Percentiles rank a stretch among this genome's conserved stretches.
Conservation (phyloP, 1,140 invertebrate species). For the Charaxes varanes region DNA sequence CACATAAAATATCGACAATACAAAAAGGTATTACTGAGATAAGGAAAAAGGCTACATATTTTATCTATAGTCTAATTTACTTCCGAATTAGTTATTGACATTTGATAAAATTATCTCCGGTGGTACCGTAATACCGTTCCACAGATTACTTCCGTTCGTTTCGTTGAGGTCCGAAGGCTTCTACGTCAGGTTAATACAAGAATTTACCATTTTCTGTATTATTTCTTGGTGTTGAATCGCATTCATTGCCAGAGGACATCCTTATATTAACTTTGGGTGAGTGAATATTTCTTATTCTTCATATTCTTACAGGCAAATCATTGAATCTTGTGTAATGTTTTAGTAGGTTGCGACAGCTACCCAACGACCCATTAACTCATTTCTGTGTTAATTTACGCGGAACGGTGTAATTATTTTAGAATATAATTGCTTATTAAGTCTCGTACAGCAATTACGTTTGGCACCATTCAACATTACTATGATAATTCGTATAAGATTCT, state of each 20-base stretch:
- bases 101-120: not conserved
- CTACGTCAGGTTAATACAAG: constrained; percentile 2
- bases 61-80: too few relatives aligned
- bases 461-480: too few relatives aligned
- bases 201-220: not conserved
- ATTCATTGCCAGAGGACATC: not conserved
- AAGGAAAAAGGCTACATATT: too few relatives aligned
- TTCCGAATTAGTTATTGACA: too few relatives aligned
- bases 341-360: constrained; percentile 3
- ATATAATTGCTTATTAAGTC: too few relatives aligned
- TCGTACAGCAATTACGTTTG: too few relatives aligned
- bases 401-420: constrained; percentile 5
- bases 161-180: not conserved
- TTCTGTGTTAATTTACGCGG: constrained; percentile 6
- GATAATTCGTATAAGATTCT: too few relatives aligned
- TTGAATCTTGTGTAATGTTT: not conserved
- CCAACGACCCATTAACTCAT: constrained; percentile 3
- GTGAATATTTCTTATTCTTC: not conserved
- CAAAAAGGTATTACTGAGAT: too few relatives aligned
- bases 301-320: not conserved
- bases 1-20: too few relatives aligned
- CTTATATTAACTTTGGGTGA: not conserved
- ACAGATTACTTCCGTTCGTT: too few relatives aligned
- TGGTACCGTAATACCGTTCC: not conserved
- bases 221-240: not conserved